Base-by-base conservation (phyloP, 2,797 vertebrate genomes). In the Distichodus sexfasciatus region DNA sequence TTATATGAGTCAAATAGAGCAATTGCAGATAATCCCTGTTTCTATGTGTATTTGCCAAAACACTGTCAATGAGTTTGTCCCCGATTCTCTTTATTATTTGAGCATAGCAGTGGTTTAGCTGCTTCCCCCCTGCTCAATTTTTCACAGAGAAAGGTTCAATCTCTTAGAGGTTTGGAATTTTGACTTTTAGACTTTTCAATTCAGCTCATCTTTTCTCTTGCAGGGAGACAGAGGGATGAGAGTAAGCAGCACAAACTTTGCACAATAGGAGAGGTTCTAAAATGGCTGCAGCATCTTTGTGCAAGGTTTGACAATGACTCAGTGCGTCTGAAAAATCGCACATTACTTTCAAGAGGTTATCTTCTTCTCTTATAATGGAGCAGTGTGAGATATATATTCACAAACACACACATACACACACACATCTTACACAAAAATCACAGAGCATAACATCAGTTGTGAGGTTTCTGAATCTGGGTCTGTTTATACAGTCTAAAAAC, bases 11-110 rank as follows among this genome's bases (percentile, higher is more conserved):
- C 41, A 72, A 81, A 62, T 76, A 71, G 61, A 81, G 82, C 76
- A 81, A 69, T 79, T 63, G 73, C 36, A 65, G 74, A 80, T 82
- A 79, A 87, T 85, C 76, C 80, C 44, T 60, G 9, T 41, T 61
- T 81, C 79, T 62, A 38, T 63, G 23, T 24, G 68, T 54, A 19
- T 50, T n/a, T 47, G 66, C 71, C 57, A 67, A 71, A 77, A 77
- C 68, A 64, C 64, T 73, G 55, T 38, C 75, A 48, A 35, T 62
- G 66, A 67, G 77, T 62, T 47, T 57, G 15, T 60, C 74, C 75
- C 69, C 75, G 61, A 75, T 75, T 76, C 55, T 41, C 17, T 6
- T 69, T 61, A 28, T 43, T 17, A 28, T 77, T 15, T 74, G 43
- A n/a, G 26, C 12, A n/a, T 8, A 28, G 26, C 40, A 33, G 11